Evolutionary conservation across 2,888 invertebrate species (phyloP).

Genomic region (Polydrusus pterygomalis): DNA sequence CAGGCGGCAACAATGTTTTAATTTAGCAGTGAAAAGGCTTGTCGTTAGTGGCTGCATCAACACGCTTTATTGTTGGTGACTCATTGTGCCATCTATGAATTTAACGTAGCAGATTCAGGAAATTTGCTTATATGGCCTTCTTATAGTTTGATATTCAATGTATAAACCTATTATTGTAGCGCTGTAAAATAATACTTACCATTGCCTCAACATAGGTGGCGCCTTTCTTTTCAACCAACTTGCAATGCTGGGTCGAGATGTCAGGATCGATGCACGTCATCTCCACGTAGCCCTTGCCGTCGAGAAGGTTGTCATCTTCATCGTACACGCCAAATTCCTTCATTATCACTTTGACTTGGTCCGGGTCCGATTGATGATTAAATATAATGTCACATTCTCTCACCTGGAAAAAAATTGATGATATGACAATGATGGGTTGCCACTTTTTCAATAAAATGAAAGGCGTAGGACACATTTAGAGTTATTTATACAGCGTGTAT

Average conservation of each 20-base stretch:
- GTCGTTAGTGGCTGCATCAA: too few species aligned
- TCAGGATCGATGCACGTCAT: constrained; percentile 97
- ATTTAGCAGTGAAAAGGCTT: too few species aligned
- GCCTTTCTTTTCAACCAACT: constrained; percentile 90
- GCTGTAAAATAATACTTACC: constrained; percentile 72
- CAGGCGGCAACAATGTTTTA: too few species aligned
- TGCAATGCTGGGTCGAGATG: constrained; percentile 93
- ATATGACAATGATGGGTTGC: too few species aligned
- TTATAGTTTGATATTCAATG: too few species aligned
- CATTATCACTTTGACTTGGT: constrained; percentile 94
- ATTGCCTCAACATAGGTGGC: constrained; percentile 94
- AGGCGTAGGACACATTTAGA: not conserved
- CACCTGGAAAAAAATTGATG: constrained; percentile 67
- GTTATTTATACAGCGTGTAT: not conserved
- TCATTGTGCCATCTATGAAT: too few species aligned
- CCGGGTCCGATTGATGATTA: constrained; percentile 95
- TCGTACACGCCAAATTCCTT: constrained; percentile 95
- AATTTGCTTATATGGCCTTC: too few species aligned
- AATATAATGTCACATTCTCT: constrained; percentile 94
- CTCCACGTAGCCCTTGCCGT: constrained; percentile 93
- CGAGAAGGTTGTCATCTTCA: constrained; percentile 79
- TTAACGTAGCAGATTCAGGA: too few species aligned
- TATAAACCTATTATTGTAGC: too few species aligned
- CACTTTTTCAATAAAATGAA: not conserved
- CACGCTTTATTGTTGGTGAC: too few species aligned